Percentiles rank a stretch among this genome's conserved stretches.
These are phyloP conservation scores for Acromyrmex heyeri DNA, from an alignment of 1,140 invertebrate genomes.

Conservation along the genomic window DNA sequence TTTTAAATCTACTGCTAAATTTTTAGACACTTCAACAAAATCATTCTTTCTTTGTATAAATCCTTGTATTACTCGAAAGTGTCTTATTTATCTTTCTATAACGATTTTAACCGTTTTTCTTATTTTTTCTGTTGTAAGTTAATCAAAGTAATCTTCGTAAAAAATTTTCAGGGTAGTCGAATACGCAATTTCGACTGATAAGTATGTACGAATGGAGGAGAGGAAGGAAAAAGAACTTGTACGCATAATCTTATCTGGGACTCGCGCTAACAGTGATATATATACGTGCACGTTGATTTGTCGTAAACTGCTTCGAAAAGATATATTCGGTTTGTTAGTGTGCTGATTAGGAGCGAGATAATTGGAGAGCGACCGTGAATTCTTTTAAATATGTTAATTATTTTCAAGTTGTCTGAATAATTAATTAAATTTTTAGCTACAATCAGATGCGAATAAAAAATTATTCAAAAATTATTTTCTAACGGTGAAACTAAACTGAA, in stretches of 20 bases:
- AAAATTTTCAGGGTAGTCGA: not conserved
- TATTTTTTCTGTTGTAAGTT: not conserved
- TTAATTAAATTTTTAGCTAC: slow-evolving; percentile 47
- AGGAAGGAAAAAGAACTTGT: not conserved
- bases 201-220: not conserved
- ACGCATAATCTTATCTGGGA: slow-evolving; percentile 52
- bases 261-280: slow-evolving; percentile 45
- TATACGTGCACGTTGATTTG: slow-evolving; percentile 42
- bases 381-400: slow-evolving; percentile 49
- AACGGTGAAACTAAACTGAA: slow-evolving; percentile 24
- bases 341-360: not conserved
- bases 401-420: slow-evolving; percentile 1
- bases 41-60: not conserved
- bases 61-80: not conserved
- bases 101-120: not conserved
- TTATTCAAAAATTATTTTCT: slow-evolving; percentile 30
- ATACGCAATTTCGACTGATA: slow-evolving; percentile 30
- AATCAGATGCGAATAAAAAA: slow-evolving; percentile 32
- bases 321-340: slow-evolving; percentile 43
- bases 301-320: slow-evolving; percentile 43
- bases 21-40: too few relatives aligned
- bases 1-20: too few relatives aligned
- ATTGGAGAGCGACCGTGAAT: slow-evolving; percentile 35
- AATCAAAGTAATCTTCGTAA: not conserved
- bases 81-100: not conserved